Percentiles rank a stretch among this genome's conserved stretches.
phyloP scores from a whole-genome alignment of 2,888 invertebrate species.

The Pyrochroa serraticornis region DNA sequence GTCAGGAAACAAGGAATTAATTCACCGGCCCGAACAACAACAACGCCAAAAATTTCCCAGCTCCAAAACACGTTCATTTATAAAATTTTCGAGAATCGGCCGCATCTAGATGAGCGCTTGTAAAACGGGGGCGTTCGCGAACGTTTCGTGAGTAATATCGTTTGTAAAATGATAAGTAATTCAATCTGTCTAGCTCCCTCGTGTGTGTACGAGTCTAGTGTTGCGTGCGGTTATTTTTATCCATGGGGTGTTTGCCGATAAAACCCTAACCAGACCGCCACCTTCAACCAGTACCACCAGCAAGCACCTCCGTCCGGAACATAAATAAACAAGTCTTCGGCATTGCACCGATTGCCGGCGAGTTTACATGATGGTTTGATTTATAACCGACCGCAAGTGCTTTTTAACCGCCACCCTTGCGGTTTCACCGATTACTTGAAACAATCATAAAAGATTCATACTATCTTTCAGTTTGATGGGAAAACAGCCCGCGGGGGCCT shows the following conservation, averaged over 20 bases:
- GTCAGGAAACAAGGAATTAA: conserved; percentile 30
- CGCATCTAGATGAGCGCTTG: conserved; percentile 13
- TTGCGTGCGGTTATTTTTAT: conserved; percentile 47
- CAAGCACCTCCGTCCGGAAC: conserved; percentile 46
- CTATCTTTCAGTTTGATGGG: conserved; percentile 31
- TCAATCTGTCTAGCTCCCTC: conserved; percentile 35
- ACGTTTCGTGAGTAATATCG: conserved; percentile 38
- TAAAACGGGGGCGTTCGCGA: conserved; percentile 23
- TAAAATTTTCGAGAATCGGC: conserved; percentile 1
- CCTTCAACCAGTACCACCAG: conserved; percentile 35
- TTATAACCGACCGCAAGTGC: conserved; percentile 52
- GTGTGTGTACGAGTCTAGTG: conserved; percentile 24
- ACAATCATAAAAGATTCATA: conserved; percentile 49
- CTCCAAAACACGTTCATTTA: not conserved
- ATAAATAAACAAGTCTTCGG: conserved; percentile 51
- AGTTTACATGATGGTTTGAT: conserved; percentile 48
- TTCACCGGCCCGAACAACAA: conserved; percentile 2
- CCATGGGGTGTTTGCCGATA: conserved; percentile 39
- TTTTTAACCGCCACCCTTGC: conserved; percentile 49
- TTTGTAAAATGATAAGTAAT: conserved; percentile 42
- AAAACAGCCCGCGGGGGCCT: conserved; percentile 13
- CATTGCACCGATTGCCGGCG: conserved; percentile 38
- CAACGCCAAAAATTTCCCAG: no score
- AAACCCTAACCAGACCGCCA: conserved; percentile 38
- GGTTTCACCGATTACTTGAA: conserved; percentile 38